Evolutionary conservation across 2,888 invertebrate species (phyloP), one percentile per base, ranked within the genome.

Genomic region (Idaea straminata): DNA sequence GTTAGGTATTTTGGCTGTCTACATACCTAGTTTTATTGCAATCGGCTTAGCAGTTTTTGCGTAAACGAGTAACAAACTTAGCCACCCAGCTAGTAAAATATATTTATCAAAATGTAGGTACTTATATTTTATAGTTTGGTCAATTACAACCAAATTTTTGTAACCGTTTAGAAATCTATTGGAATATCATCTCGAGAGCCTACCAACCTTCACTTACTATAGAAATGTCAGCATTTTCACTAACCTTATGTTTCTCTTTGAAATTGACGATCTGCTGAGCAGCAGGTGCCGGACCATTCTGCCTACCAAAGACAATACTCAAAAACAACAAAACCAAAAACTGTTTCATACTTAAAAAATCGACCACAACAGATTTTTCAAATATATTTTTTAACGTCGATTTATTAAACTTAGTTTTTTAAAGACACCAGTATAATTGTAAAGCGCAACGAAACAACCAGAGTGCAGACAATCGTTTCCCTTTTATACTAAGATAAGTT

Each of bases 201-300:
- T n/a, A n/a, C n/a, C n/a, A n/a, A n/a, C n/a, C n/a, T n/a, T n/a
- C n/a, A n/a, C 25, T 25, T 3, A 25, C 25, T 25, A 25, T 2
- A 25, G 3, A 2, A 25, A 1, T 3, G 25, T 2, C 25, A 25
- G 25, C 25, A 25, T 25, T 25, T 61, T 34, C 89, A 89, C 72
- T 88, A 75, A 87, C 87, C 73, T 77, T 70, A 15, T 82, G 83
- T 65, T 78, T 83, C 61, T 83, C 73, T 60, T 83, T 84, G 64
- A 86, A 87, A 57, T 73, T 61, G n/a, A 86, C 69, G 5, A 86
- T 82, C 69, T 87, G 87, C 61, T 85, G 78, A 0, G 77, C 79
- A 0, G 82, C 82, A 0, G 81, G 79, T 74, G 82, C 83, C 0
- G 84, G 80, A 72, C 82, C 82, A 57, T 77, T 68, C 38, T 73